Evolutionary conservation across 2,113 vertebrate genomes (phyloP), one percentile per base, ranked within the genome.

Genomic region (Spilogale gracilis): DNA sequence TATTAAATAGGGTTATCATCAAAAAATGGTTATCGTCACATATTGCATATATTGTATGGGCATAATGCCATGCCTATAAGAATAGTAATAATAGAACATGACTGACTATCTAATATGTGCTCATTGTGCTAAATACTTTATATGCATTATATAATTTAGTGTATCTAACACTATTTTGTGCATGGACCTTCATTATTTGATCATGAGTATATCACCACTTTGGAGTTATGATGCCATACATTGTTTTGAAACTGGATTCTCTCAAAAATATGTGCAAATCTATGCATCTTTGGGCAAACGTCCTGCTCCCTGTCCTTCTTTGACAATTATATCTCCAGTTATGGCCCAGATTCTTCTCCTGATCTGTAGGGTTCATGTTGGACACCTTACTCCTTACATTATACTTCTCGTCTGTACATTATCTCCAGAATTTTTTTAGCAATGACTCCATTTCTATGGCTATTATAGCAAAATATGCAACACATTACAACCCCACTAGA

Each of bases 211-310:
- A 13, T 96, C 83, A 90, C 32, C 78, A 61, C 21, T 78, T 74
- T 17, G 16, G 56, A 14, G 7, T 27, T 61, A 56, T 48, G 20
- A 43, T 79, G 32, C 2, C 14, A 94, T 74, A 43, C 50, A 52
- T 73, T 73, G 13, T 80, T 52, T 96, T 82, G 25, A 93, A 89
- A 81, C 9, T 96, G 38, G 20, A 95, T 94, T 95, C 25, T 94
- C 16, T 93, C 17, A 90, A 88, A 91, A 93, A 71, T 65, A 79
- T 30, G 20, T 6, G 27, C 50, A 80, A 50, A 94, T 85, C 69
- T 32, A 87, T 83, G 13, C 45, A 92, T 45, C 25, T 23, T 96
- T 95, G 61, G 50, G 21, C 27, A 88, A 76, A 92, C 74, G 14
- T 76, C 18, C 45, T 92, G 45, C 27, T 65, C 13, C 45, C 38